These are phyloP conservation scores for Stictocephala bisonia DNA, from an alignment of 2,888 invertebrate species.

Conservation along the genomic window DNA sequence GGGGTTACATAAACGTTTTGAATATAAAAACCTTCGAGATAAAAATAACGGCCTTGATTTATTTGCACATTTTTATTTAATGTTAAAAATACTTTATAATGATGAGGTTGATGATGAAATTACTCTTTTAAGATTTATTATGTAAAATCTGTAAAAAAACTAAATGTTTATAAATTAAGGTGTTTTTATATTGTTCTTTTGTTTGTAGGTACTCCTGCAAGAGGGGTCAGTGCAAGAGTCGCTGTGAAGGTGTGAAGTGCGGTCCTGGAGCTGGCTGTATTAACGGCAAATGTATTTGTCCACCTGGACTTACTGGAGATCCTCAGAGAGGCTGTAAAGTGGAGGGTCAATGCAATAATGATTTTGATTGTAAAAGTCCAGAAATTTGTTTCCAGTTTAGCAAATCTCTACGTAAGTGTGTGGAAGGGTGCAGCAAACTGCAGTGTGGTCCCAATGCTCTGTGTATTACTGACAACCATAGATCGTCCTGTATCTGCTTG, in stretches of 20 bases:
- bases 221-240: constrained; percentile 78
- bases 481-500: constrained; percentile 86
- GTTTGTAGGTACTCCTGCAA: constrained; percentile 72
- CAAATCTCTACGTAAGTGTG: constrained; percentile 82
- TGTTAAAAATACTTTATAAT: background rate
- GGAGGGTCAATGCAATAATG: constrained; percentile 81
- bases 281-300: constrained; percentile 82
- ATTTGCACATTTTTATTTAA: background rate
- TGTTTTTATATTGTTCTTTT: background rate
- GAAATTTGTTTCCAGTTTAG: constrained; percentile 91
- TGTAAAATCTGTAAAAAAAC: background rate
- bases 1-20: no score
- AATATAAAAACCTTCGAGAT: no score
- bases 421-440: constrained; percentile 87
- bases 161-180: background rate
- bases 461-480: constrained; percentile 85
- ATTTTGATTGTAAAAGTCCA: constrained; percentile 82
- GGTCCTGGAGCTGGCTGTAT: constrained; percentile 86
- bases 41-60: background rate
- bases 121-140: background rate
- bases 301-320: constrained; percentile 81
- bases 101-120: background rate
- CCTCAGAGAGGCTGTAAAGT: constrained; percentile 81
- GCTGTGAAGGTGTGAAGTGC: constrained; percentile 80
- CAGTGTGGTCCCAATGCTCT: constrained; percentile 93